These are phyloP conservation scores for Ceyx melanurus DNA, from an alignment of 2,113 vertebrate species.

Conservation along the genomic window DNA sequence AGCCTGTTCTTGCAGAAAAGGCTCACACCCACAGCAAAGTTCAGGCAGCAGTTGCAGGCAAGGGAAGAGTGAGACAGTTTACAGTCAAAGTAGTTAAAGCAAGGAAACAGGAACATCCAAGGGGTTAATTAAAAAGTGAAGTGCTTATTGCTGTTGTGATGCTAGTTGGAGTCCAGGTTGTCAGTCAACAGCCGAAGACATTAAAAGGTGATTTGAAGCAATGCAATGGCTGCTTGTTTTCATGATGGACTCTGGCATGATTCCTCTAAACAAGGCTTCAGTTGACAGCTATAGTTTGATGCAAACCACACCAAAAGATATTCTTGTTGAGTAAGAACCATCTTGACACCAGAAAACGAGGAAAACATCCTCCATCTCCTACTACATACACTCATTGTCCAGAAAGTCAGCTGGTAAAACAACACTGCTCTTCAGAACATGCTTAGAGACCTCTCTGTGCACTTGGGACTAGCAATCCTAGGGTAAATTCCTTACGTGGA, in stretches of 20 bases:
- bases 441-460: not conserved
- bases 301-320: not conserved
- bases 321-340: not conserved
- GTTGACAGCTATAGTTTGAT: not conserved
- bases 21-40: not conserved
- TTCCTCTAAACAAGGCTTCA: not conserved
- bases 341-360: not conserved
- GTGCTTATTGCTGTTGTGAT: not conserved
- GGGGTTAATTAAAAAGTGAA: not conserved
- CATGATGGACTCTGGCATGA: not conserved
- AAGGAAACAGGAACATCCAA: not conserved
- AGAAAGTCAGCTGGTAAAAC: not conserved
- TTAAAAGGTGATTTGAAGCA: not conserved
- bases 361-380: not conserved
- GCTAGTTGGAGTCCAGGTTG: not conserved
- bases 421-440: not conserved
- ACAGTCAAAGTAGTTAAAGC: not conserved
- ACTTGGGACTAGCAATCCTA: not conserved
- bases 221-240: not conserved
- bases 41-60: not conserved
- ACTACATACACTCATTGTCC: not conserved
- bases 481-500: constrained; percentile 76
- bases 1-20: not conserved
- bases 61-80: not conserved
- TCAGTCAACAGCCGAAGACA: not conserved